A percentile compares a stretch with the other conserved stretches of the same genome.
phyloP scores from a whole-genome alignment of 2,113 vertebrate species.

The Heterocephalus glaber region DNA sequence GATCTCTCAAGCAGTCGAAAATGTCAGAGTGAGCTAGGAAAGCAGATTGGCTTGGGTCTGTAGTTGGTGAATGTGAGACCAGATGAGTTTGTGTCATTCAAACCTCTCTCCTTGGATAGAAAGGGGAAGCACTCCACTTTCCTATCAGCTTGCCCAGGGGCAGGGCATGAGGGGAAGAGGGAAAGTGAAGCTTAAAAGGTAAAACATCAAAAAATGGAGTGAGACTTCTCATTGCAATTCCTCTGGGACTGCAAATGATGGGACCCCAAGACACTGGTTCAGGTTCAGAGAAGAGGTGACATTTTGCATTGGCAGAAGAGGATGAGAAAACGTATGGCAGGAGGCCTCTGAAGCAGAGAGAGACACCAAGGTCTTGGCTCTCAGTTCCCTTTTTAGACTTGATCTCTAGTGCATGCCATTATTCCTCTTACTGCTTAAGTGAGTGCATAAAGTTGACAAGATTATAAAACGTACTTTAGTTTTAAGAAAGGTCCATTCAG shows the following conservation, averaged over 20 bases:
- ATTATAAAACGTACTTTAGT: constrained; percentile 57
- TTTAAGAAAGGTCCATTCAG: constrained; percentile 55
- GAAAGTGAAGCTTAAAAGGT: neutral
- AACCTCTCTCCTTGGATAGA: neutral
- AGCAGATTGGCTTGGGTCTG: neutral
- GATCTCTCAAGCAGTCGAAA: neutral
- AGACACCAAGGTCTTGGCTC: neutral
- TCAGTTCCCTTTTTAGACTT: constrained; percentile 52
- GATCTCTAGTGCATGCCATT: constrained; percentile 53
- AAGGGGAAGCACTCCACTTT: neutral
- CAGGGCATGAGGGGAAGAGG: neutral
- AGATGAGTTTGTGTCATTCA: neutral
- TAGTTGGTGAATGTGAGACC: neutral
- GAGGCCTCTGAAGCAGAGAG: neutral
- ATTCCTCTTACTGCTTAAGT: constrained; percentile 60
- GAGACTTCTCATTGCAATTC: neutral
- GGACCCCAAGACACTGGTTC: neutral
- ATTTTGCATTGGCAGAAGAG: neutral
- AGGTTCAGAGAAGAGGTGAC: neutral
- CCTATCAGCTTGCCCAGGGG: neutral
- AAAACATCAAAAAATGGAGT: neutral
- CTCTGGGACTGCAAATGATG: neutral
- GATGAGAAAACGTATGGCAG: neutral
- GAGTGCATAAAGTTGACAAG: constrained; percentile 23
- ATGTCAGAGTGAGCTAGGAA: neutral